Conservation (phyloP, 2,113 vertebrate species). For the Lepus americanus region DNA sequence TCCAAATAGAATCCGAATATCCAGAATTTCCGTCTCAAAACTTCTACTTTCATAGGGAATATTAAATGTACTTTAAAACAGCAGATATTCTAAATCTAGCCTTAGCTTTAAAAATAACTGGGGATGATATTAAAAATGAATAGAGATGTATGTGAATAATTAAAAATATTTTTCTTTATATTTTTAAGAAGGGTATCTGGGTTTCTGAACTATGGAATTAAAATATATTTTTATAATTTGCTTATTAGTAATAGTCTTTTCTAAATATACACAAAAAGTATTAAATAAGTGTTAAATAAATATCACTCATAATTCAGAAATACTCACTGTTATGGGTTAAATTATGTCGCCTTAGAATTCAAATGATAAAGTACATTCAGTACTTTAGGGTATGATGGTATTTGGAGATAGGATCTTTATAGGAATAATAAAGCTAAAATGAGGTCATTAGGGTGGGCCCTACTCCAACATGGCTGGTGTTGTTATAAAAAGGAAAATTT, state of each 20-base stretch:
- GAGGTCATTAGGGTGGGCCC: not conserved
- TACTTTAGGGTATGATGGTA: not conserved
- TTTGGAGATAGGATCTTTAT: not conserved
- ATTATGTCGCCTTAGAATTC: not conserved
- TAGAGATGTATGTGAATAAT: not conserved
- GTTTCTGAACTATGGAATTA: not conserved
- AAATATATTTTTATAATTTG: not conserved
- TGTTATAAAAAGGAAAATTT: not conserved
- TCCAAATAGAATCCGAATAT: not conserved
- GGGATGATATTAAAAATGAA: conserved; percentile 18
- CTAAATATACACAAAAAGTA: not conserved
- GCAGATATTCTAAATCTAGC: not conserved
- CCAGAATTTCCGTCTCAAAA: not conserved
- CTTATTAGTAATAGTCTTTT: not conserved
- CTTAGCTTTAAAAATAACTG: not conserved
- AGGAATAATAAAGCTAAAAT: not conserved
- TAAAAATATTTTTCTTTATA: conserved; percentile 36
- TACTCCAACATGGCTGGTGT: not conserved
- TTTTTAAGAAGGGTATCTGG: not conserved
- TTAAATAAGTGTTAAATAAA: conserved; percentile 26
- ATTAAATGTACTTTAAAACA: not conserved
- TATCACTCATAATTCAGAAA: not conserved
- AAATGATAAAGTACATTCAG: not conserved
- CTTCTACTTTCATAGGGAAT: not conserved
- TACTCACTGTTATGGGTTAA: not conserved